phyloP scores from a whole-genome alignment of 2,888 invertebrate genomes.

The Tupiocoris notatus region DNA sequence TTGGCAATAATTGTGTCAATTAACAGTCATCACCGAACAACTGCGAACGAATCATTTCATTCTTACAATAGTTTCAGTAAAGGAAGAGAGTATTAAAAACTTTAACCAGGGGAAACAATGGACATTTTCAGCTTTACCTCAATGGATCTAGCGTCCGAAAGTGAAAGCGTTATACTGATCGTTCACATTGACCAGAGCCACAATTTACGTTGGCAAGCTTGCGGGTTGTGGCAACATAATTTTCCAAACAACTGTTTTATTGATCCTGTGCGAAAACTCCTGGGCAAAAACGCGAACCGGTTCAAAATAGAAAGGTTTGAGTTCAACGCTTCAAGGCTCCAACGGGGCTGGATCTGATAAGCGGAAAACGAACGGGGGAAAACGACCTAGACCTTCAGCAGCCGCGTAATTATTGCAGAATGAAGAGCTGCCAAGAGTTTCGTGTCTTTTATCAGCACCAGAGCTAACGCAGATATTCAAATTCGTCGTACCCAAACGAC shows the following conservation, averaged over 20 bases:
- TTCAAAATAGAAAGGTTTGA: neutral
- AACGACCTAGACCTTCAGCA: conserved; percentile 26
- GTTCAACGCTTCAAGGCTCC: too few species aligned
- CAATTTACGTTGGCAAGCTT: neutral
- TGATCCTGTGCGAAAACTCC: neutral
- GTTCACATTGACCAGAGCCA: neutral
- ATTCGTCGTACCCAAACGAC: neutral
- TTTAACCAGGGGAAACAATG: too few species aligned
- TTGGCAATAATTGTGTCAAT: too few species aligned
- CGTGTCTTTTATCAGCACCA: conserved; percentile 20
- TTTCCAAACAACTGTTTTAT: neutral
- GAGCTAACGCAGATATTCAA: conserved; percentile 28
- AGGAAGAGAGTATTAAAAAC: too few species aligned
- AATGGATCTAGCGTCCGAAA: neutral
- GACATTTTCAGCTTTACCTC: neutral
- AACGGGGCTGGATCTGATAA: conserved; percentile 19
- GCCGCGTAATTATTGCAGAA: conserved; percentile 11
- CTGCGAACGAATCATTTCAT: too few species aligned
- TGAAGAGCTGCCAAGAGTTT: conserved; percentile 11
- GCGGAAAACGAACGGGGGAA: conserved; percentile 21
- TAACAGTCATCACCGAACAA: too few species aligned
- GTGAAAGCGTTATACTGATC: conserved; percentile 1
- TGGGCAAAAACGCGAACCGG: neutral
- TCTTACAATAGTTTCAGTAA: too few species aligned
- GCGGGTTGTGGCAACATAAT: neutral